Conservation (phyloP, 2,888 invertebrate genomes). For the Caradrina kadenii region DNA sequence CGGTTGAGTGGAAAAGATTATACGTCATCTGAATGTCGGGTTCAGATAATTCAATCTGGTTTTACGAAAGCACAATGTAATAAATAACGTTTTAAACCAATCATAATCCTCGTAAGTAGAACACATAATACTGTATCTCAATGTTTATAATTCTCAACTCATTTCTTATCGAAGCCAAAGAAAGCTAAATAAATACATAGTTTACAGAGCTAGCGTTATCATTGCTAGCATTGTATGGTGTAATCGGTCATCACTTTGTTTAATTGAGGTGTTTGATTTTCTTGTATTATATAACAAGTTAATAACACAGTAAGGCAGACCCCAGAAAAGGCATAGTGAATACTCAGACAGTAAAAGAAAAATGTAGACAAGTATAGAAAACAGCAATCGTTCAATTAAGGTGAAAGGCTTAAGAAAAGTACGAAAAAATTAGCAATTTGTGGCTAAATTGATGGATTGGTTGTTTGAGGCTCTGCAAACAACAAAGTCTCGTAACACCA, state of each 20-base stretch:
- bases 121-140: conserved; percentile 21
- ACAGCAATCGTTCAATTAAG: no score
- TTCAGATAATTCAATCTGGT: conserved; percentile 1
- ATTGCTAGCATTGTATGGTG: conserved; percentile 25
- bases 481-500: neutral
- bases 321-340: neutral
- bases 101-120: conserved; percentile 4
- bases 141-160: conserved; percentile 29
- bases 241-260: neutral
- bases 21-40: neutral
- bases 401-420: neutral
- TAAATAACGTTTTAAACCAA: conserved; percentile 4
- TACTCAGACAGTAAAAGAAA: neutral
- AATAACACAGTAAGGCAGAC: neutral
- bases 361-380: neutral
- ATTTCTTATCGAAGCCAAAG: conserved; percentile 52
- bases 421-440: neutral
- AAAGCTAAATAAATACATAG: conserved; percentile 31
- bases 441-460: no score
- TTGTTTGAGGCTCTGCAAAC: no score
- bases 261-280: conserved; percentile 1
- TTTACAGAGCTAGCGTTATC: conserved; percentile 47
- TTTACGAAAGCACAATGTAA: neutral
- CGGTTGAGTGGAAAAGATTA: neutral
- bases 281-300: neutral